Percentiles rank a stretch among this genome's conserved stretches.
Conservation (phyloP, 2,797 vertebrate genomes). For the Gymnoscopelus microlampas region DNA sequence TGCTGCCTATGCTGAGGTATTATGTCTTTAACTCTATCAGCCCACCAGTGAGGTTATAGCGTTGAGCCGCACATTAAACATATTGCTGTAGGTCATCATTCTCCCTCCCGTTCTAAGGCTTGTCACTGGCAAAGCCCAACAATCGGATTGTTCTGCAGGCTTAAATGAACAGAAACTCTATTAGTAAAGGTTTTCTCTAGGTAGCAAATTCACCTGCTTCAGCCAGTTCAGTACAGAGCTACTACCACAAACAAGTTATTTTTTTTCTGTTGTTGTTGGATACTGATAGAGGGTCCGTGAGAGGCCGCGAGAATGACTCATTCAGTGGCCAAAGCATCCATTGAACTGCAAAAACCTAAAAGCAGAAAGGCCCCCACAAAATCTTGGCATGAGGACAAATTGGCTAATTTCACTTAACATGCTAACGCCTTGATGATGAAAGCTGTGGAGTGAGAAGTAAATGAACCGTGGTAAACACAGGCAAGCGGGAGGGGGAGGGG, state of each 20-base stretch:
- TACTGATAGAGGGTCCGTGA: conserved; percentile 39
- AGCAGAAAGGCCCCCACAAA: conserved; percentile 38
- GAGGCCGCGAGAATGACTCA: conserved; percentile 58
- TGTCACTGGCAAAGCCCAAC: conserved; percentile 52
- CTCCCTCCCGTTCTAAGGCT: conserved; percentile 35
- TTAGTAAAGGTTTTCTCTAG: conserved; percentile 61
- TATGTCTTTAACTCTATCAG: conserved; percentile 54
- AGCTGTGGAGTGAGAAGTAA: conserved; percentile 73
- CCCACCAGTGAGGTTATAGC: conserved; percentile 24
- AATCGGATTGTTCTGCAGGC: conserved; percentile 62
- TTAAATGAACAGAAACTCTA: conserved; percentile 66
- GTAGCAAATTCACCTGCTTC: conserved; percentile 63
- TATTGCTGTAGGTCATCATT: conserved; percentile 53
- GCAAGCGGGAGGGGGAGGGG: conserved; percentile 23
- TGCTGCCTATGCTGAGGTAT: conserved; percentile 43
- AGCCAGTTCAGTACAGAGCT: conserved; percentile 25
- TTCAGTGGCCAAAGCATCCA: conserved; percentile 45
- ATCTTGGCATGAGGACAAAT: conserved; percentile 65
- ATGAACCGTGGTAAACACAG: conserved; percentile 71
- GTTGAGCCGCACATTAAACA: conserved; percentile 45
- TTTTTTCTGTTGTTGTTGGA: conserved; percentile 45
- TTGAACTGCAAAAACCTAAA: conserved; percentile 29
- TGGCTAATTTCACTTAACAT: conserved; percentile 73
- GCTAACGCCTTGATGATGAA: conserved; percentile 73
- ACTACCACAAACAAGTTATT: conserved; percentile 39